Evolutionary conservation across 2,797 vertebrate genomes (phyloP), one percentile per base, ranked within the genome.

Genomic region (Buphagus erythrorhynchus): DNA sequence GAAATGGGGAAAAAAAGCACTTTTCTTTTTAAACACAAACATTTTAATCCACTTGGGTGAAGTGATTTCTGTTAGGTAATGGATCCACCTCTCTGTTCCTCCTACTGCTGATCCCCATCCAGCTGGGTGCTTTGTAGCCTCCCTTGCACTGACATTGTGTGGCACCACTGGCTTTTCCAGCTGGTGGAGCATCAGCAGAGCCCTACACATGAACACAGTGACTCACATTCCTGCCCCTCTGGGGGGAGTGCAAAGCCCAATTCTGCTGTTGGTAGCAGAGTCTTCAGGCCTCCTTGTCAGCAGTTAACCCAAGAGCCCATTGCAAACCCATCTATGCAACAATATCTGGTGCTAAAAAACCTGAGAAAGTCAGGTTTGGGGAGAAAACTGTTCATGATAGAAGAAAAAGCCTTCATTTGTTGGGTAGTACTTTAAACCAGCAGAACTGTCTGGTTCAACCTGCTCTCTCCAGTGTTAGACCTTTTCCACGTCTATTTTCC

Each of bases 1-100:
- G 15, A 59, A 93, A 49, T 5, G 25, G 31, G 17, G 2, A 0
- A 3, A 26, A 46, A 46, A 57, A 6, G 0, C 16, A 19, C 4
- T 68, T 80, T 82, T 63, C 9, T 90, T 86, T 80, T 69, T 38
- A 45, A 67, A 54, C n/a, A 46, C 19, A 46, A 73, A 26, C 9
- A 26, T 81, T 84, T 67, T 24, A 24, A 33, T 55, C 0, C 0
- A 42, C 31, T 16, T 61, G 20, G 2, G n/a, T 26, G 19, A 71
- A 46, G n/a, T 28, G n/a, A 35, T 68, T 55, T 24, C n/a, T 94
- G 6, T 42, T 63, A 40, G 52, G 33, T 65, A 33, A 19, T 18
- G 28, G 46, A 45, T 90, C 16, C 48, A 31, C 26, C 20, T 63
- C 33, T 66, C 55, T 83, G 40, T 31, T 68, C 4, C 38, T 88